Evolutionary conservation across 2,113 vertebrate species (phyloP).

Genomic region (Notothenia rossii): DNA sequence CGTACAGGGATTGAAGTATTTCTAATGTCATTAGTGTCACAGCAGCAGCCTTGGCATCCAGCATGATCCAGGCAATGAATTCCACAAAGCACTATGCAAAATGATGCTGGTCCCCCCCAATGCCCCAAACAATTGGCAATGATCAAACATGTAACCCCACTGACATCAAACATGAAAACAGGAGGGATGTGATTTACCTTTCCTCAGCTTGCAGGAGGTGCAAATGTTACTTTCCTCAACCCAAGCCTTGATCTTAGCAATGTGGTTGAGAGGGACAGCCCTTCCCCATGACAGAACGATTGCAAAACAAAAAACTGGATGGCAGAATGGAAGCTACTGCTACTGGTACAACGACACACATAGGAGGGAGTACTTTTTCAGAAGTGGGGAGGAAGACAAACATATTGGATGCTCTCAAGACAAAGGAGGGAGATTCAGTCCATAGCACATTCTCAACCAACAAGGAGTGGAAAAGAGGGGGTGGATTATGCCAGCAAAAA

Average conservation of each 20-base stretch:
- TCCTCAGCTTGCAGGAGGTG: constrained; percentile 77
- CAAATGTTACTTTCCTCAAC: constrained; percentile 81
- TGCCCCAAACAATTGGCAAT: constrained; percentile 69
- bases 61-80: constrained; percentile 84
- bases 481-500: constrained; percentile 62
- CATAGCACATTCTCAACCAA: constrained; percentile 80
- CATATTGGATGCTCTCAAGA: constrained; percentile 80
- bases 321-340: constrained; percentile 79
- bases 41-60: constrained; percentile 83
- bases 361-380: constrained; percentile 56
- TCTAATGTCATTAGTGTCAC: constrained; percentile 73
- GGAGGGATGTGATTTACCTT: constrained; percentile 83
- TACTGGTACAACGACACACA: constrained; percentile 79
- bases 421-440: constrained; percentile 85
- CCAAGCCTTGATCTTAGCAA: constrained; percentile 80
- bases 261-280: constrained; percentile 76
- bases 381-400: constrained; percentile 79
- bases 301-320: constrained; percentile 72
- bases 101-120: constrained; percentile 68
- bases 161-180: constrained; percentile 81
- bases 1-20: constrained; percentile 65
- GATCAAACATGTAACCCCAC: constrained; percentile 72
- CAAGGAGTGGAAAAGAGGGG: constrained; percentile 76
- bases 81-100: constrained; percentile 83
- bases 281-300: constrained; percentile 69